phyloP scores from a whole-genome alignment of 2,888 invertebrate genomes.

The Drosophila nigritarsus region DNA sequence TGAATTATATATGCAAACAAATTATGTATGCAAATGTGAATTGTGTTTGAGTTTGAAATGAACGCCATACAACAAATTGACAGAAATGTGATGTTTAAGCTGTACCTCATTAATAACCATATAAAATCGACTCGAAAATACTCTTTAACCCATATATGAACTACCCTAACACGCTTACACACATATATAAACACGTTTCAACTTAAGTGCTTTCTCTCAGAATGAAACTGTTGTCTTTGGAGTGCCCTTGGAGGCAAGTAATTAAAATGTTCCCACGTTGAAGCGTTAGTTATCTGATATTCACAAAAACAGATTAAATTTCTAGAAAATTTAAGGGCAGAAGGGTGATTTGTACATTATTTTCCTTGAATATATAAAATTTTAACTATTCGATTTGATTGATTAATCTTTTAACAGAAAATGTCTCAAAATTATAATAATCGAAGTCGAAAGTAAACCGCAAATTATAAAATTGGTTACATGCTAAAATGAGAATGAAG shows the following conservation, averaged over 20 bases:
- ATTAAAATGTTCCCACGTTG: background rate
- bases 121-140: background rate
- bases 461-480: background rate
- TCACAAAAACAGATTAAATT: background rate
- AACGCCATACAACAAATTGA: background rate
- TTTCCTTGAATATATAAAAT: too few relatives aligned
- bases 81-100: background rate
- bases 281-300: background rate
- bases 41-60: background rate
- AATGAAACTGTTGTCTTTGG: background rate
- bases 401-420: too few relatives aligned
- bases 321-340: background rate
- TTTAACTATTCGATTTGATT: background rate
- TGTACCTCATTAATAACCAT: background rate
- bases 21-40: conserved; percentile 10
- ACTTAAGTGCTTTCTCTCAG: background rate
- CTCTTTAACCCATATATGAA: background rate
- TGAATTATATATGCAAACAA: conserved; percentile 13
- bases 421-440: background rate
- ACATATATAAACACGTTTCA: background rate
- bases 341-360: background rate
- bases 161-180: too few relatives aligned
- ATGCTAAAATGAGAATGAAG: too few relatives aligned
- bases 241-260: conserved; percentile 4
- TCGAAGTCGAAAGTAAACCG: background rate